Evolutionary conservation across 2,888 invertebrate genomes (phyloP).

Genomic region (Eristalis arbustorum): DNA sequence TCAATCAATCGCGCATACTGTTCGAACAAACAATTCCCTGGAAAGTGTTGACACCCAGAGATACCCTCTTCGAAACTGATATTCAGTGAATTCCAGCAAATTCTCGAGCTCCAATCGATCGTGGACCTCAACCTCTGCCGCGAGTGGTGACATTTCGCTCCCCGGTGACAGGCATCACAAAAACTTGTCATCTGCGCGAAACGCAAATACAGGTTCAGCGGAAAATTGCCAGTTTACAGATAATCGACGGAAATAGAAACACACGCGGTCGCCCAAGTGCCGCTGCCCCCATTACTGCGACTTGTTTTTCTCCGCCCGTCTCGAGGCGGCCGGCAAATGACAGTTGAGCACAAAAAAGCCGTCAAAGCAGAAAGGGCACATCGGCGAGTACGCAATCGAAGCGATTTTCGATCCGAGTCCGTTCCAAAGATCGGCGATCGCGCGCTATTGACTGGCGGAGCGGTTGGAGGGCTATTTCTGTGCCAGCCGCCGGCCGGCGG

Average conservation of each 20-base stretch:
- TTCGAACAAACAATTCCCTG: background rate
- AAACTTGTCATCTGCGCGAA: background rate
- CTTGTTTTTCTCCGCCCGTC: background rate
- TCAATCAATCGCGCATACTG: background rate
- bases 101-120: background rate
- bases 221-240: background rate
- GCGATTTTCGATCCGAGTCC: slow-evolving; percentile 48
- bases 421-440: slow-evolving; percentile 64
- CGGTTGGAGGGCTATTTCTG: slow-evolving; percentile 46
- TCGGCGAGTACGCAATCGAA: slow-evolving; percentile 15
- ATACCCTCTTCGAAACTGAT: background rate
- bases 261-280: background rate
- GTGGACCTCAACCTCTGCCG: background rate
- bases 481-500: slow-evolving; percentile 19
- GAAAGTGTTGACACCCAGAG: background rate
- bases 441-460: slow-evolving; percentile 58
- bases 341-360: slow-evolving; percentile 9
- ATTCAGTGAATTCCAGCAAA: background rate
- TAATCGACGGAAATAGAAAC: slow-evolving; percentile 30
- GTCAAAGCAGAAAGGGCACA: slow-evolving; percentile 1
- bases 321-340: slow-evolving; percentile 11
- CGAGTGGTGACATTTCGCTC: background rate
- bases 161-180: background rate
- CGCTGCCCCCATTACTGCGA: background rate
- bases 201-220: background rate